Conservation (phyloP, 2,888 invertebrate genomes). For the Aradus depressus region DNA sequence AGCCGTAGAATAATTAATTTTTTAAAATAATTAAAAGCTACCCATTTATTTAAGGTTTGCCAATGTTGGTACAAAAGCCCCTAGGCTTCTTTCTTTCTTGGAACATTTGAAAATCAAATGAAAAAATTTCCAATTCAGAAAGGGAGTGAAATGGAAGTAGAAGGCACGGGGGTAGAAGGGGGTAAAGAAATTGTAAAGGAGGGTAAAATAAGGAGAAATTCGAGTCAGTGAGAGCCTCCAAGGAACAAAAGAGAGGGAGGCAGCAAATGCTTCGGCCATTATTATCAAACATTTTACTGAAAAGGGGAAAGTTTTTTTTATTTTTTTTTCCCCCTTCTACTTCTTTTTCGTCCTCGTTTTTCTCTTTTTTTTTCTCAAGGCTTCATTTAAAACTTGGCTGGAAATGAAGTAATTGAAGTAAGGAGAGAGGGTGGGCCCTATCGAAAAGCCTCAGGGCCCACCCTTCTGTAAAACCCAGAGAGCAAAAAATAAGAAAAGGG, state of each 20-base stretch:
- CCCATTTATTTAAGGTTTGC: too few relatives aligned
- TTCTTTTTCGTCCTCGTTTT: constrained; percentile 3
- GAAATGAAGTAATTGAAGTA: constrained; percentile 25
- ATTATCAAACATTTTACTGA: constrained; percentile 19
- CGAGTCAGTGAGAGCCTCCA: too few relatives aligned
- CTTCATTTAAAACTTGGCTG: constrained; percentile 19
- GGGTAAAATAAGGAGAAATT: too few relatives aligned
- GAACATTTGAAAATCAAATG: constrained; percentile 6
- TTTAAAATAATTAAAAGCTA: too few relatives aligned
- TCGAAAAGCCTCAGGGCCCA: constrained; percentile 17
- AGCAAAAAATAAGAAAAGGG: constrained; percentile 29
- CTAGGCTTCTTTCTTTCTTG: too few relatives aligned
- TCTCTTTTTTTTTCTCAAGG: neutral
- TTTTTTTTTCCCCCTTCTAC: constrained; percentile 4
- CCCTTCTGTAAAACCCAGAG: too few relatives aligned
- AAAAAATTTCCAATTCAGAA: constrained; percentile 5
- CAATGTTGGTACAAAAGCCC: too few relatives aligned
- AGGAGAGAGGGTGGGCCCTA: constrained; percentile 20
- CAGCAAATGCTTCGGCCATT: too few relatives aligned
- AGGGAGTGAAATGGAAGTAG: constrained; percentile 6
- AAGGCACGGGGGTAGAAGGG: too few relatives aligned
- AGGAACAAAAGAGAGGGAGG: too few relatives aligned
- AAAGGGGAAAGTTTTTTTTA: constrained; percentile 6
- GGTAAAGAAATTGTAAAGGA: too few relatives aligned
- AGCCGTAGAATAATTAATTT: too few relatives aligned